phyloP scores from a whole-genome alignment of 2,888 invertebrate genomes.

The Drosophila borealis region DNA sequence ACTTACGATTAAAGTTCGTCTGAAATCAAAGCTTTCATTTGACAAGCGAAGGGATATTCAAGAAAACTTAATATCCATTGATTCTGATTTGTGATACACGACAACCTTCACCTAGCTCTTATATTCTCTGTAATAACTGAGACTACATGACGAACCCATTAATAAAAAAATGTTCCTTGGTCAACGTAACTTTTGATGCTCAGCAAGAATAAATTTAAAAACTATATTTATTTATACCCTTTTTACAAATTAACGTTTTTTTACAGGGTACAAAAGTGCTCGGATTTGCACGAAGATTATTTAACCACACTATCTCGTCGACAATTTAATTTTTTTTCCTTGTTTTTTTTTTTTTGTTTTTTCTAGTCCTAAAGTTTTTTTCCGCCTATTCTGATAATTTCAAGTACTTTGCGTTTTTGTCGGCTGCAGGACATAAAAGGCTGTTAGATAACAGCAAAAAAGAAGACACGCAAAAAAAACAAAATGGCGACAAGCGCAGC shows the following conservation, averaged over 20 bases:
- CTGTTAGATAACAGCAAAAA: slow-evolving; percentile 51
- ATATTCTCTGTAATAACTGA: too few species aligned
- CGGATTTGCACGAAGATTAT: slow-evolving; percentile 60
- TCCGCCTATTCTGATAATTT: slow-evolving; percentile 54
- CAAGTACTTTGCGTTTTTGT: slow-evolving; percentile 59
- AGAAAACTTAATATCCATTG: too few species aligned
- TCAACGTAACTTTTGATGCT: neutral
- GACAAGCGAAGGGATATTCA: too few species aligned
- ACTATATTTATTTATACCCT: neutral
- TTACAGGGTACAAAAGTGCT: slow-evolving; percentile 13
- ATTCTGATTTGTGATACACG: too few species aligned
- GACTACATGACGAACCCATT: too few species aligned
- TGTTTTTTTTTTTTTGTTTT: slow-evolving; percentile 32
- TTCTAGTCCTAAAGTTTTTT: slow-evolving; percentile 6
- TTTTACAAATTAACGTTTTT: neutral
- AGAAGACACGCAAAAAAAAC: slow-evolving; percentile 11
- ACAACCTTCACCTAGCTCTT: too few species aligned
- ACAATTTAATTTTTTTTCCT: slow-evolving; percentile 51
- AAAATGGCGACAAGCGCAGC: slow-evolving; percentile 35
- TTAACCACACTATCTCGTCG: slow-evolving; percentile 72
- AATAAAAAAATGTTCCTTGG: too few species aligned
- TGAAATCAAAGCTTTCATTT: neutral
- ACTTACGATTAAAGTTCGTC: neutral
- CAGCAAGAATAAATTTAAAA: neutral
- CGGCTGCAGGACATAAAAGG: slow-evolving; percentile 53